These are phyloP conservation scores for Acanthaster planci DNA, from an alignment of 35 echinoderm and acorn worm species.

Conservation along the genomic window DNA sequence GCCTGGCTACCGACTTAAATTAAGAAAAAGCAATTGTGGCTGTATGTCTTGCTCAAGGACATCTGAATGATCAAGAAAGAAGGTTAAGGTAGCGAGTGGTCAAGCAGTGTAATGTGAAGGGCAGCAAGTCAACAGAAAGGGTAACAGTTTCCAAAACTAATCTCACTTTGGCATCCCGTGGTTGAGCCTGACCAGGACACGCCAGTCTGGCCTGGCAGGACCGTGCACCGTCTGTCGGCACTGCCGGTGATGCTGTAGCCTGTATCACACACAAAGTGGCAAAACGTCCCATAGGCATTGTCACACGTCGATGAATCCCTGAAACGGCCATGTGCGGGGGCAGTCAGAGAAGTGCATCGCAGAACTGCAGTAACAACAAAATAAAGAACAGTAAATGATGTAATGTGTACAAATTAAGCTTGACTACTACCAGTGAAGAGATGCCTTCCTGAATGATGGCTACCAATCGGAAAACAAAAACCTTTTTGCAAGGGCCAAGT, in stretches of 20 bases:
- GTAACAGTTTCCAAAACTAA: background rate
- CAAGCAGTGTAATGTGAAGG: too few species aligned
- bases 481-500: too few species aligned
- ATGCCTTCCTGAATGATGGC: too few species aligned
- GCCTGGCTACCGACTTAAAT: too few species aligned
- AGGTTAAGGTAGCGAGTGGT: too few species aligned
- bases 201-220: background rate
- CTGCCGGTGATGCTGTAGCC: conserved; percentile 5
- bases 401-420: too few species aligned
- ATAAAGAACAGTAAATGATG: background rate
- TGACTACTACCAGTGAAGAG: too few species aligned
- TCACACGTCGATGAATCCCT: background rate
- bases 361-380: background rate
- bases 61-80: too few species aligned
- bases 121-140: background rate
- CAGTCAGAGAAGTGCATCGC: background rate
- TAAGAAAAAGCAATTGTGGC: too few species aligned
- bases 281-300: background rate
- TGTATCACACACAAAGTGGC: conserved; percentile 4
- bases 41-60: too few species aligned
- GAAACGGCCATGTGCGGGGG: background rate
- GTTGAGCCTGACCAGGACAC: background rate
- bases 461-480: too few species aligned
- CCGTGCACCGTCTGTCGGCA: background rate
- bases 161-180: background rate